phyloP scores from a whole-genome alignment of 2,888 invertebrate species.

The Tubulanus polymorphus region DNA sequence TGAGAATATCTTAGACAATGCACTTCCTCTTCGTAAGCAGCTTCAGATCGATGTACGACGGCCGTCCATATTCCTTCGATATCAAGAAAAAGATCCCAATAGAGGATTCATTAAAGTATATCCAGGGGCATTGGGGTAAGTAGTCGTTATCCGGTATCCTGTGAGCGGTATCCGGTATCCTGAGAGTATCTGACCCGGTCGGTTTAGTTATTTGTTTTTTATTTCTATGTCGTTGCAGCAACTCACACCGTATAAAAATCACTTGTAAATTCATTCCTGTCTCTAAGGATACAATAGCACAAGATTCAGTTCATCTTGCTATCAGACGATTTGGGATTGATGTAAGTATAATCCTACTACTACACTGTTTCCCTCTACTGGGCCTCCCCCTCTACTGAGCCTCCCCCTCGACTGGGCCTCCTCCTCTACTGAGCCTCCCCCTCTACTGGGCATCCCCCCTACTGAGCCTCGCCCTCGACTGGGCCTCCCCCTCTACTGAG shows the following conservation, averaged over 20 bases:
- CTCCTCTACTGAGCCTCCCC: too few relatives aligned
- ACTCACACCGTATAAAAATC: too few relatives aligned
- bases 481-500: too few relatives aligned
- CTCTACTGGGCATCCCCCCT: too few relatives aligned
- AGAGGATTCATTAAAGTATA: conserved; percentile 90
- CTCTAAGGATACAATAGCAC: conserved; percentile 79
- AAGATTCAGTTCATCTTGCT: conserved; percentile 82
- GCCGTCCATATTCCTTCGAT: conserved; percentile 91
- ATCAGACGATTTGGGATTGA: conserved; percentile 58
- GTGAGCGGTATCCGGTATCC: too few relatives aligned
- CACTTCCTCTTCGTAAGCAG: conserved; percentile 70
- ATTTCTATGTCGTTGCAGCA: too few relatives aligned
- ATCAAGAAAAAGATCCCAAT: conserved; percentile 80
- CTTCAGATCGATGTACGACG: conserved; percentile 76
- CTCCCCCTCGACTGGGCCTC: too few relatives aligned
- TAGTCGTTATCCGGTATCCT: neutral
- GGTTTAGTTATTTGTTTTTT: too few relatives aligned
- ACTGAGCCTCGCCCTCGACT: too few relatives aligned
- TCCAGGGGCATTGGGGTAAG: conserved; percentile 63
- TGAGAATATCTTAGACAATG: conserved; percentile 81
- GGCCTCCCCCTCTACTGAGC: too few relatives aligned
- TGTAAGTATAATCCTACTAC: conserved; percentile 34
- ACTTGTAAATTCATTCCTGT: conserved; percentile 64
- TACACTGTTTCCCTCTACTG: too few relatives aligned
- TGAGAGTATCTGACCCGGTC: too few relatives aligned